A percentile compares a stretch with the other conserved stretches of the same genome.
These are phyloP conservation scores for Squalus acanthias DNA, from an alignment of 2,797 vertebrate genomes.

Conservation along the genomic window DNA sequence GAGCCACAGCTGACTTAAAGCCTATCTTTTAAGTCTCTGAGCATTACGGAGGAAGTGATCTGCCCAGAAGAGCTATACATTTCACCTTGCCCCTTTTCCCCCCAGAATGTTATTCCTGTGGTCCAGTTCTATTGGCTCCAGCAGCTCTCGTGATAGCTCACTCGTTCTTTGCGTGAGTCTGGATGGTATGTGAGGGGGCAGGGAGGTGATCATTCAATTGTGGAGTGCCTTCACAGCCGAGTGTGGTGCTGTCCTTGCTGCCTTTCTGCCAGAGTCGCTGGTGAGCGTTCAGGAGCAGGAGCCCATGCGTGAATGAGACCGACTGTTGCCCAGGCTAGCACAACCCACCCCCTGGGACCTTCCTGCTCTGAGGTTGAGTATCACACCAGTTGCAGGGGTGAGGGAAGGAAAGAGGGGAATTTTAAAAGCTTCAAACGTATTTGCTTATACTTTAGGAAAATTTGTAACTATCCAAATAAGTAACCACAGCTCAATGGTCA, in stretches of 20 bases:
- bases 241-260: neutral
- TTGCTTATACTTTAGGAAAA: neutral
- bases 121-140: neutral
- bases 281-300: neutral
- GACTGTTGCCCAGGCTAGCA: neutral
- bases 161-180: neutral
- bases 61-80: neutral
- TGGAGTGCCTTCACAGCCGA: neutral
- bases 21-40: neutral
- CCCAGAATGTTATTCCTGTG: neutral
- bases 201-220: neutral
- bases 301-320: neutral
- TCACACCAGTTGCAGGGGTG: too few species aligned
- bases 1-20: too few species aligned
- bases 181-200: neutral
- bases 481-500: neutral
- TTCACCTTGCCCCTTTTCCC: neutral
- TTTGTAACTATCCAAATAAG: neutral
- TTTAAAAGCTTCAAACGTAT: neutral
- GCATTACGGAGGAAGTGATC: neutral
- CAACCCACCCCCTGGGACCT: neutral
- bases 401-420: too few species aligned
- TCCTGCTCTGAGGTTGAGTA: neutral
- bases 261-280: neutral
- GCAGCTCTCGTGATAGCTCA: neutral